Evolutionary conservation across 30 jellyfish, hydroid and myxozoan species (phyloP), one percentile per base, ranked within the genome.

Genomic region (Sanderia malayensis): DNA sequence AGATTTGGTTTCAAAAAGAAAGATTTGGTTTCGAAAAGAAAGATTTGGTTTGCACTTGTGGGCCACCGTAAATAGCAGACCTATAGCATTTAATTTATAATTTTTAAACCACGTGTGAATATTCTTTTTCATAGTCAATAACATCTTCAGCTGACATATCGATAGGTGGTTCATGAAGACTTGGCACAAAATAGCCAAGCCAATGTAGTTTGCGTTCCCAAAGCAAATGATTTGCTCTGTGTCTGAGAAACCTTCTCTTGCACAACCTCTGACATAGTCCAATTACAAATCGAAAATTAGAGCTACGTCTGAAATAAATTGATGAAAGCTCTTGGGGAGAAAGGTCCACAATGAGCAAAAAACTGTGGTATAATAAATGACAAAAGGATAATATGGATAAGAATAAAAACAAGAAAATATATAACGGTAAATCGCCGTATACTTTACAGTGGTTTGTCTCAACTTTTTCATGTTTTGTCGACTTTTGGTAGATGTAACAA

Each of bases 111-210:
- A 82, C 72, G 62, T 61, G 70, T 11, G 58, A 81, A 27, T 81
- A 66, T 70, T 74, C 86, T 6, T 52, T 46, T 27, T 71, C 86
- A 31, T 70, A 59, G 21, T 86, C 89, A 33, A 78, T 33, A 11
- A 44, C n/a, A 65, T 86, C 96, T 55, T 86, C 93, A 1, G 87
- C 80, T 0, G 88, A 22, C 28, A 78, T 46, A 27, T 86, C 96
- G 10, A 78, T 86, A 6, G 89, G 89, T 18, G 87, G 81, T 67
- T 78, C 82, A 73, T 62, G 52, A 64, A 86, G 71, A 10, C 92
- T 65, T 11, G 96, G 96, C 10, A 78, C 52, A n/a, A 86, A 79
- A 29, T 70, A 53, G 34, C 81, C 74, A 45, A 21, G 46, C 89
- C 92, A 76, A 34, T 34, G 19, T 34, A 74, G 84, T 60, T 73